Conservation (phyloP, 2,797 vertebrate species). For the Ctenopoma multispine region DNA sequence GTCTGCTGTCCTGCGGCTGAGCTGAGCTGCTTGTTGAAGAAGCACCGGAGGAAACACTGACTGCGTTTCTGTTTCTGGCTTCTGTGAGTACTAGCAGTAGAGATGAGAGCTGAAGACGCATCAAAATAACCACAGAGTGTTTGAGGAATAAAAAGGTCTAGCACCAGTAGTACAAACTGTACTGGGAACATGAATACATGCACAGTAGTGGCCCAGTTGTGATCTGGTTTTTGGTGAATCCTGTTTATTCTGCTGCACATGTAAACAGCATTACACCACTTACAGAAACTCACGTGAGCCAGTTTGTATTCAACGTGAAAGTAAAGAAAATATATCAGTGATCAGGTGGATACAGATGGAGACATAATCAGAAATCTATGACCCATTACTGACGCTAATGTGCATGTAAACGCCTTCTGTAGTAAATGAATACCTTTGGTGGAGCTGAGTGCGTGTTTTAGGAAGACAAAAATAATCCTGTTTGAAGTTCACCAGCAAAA, state of each 20-base stretch:
- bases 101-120: neutral
- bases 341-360: neutral
- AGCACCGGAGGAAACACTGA: neutral
- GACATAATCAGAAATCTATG: neutral
- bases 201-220: neutral
- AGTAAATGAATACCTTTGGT: conserved; percentile 37
- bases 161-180: conserved; percentile 51
- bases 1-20: neutral
- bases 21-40: neutral
- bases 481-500: neutral
- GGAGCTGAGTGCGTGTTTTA: conserved; percentile 13
- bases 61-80: conserved; percentile 2
- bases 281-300: neutral
- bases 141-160: conserved; percentile 34
- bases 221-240: neutral
- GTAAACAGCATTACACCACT: neutral
- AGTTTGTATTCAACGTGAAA: neutral
- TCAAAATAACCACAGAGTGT: neutral
- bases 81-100: conserved; percentile 12
- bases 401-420: neutral
- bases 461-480: conserved; percentile 1
- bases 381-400: neutral
- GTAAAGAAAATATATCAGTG: neutral
- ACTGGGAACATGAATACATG: neutral
- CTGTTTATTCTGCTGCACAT: neutral